These are phyloP conservation scores for Laupala kohalensis DNA, from an alignment of 1,140 invertebrate genomes.

Conservation along the genomic window DNA sequence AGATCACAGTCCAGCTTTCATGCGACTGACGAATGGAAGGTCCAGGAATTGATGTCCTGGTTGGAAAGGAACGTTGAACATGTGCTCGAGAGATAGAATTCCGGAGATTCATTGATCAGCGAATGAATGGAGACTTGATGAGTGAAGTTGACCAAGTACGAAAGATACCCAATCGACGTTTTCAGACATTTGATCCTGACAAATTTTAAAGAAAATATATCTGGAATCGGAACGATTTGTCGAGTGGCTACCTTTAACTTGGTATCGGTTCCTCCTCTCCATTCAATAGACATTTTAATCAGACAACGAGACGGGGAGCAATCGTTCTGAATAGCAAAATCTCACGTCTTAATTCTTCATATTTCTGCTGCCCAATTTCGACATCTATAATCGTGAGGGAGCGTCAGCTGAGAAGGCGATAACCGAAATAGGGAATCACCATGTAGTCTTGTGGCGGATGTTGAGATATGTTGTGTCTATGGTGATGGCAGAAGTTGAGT, in stretches of 20 bases:
- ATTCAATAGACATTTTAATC: conserved; percentile 47
- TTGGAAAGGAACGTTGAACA: conserved; percentile 54
- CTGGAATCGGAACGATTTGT: not conserved
- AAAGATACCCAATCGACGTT: conserved; percentile 59
- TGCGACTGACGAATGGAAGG: conserved; percentile 68
- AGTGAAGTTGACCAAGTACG: conserved; percentile 46
- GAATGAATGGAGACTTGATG: conserved; percentile 45
- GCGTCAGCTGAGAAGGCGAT: too few species aligned
- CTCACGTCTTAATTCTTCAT: conserved; percentile 45
- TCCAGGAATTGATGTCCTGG: conserved; percentile 58
- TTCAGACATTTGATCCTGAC: conserved; percentile 67
- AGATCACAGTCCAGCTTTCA: conserved; percentile 49
- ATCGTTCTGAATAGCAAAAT: conserved; percentile 21
- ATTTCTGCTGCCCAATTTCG: conserved; percentile 49
- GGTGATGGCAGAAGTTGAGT: too few species aligned
- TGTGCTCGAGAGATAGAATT: conserved; percentile 50
- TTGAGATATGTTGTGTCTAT: too few species aligned
- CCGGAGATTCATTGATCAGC: conserved; percentile 40
- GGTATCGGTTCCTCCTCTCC: conserved; percentile 66
- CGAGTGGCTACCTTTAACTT: conserved; percentile 47
- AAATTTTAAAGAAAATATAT: conserved; percentile 56
- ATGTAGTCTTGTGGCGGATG: too few species aligned
- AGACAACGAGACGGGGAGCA: conserved; percentile 24
- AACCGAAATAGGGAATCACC: too few species aligned
- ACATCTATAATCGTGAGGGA: conserved; percentile 26